Percentiles rank a stretch among this genome's conserved stretches.
Evolutionary conservation across 1,140 invertebrate genomes (phyloP).

Genomic region (Caenorhabditis briggsae): DNA sequence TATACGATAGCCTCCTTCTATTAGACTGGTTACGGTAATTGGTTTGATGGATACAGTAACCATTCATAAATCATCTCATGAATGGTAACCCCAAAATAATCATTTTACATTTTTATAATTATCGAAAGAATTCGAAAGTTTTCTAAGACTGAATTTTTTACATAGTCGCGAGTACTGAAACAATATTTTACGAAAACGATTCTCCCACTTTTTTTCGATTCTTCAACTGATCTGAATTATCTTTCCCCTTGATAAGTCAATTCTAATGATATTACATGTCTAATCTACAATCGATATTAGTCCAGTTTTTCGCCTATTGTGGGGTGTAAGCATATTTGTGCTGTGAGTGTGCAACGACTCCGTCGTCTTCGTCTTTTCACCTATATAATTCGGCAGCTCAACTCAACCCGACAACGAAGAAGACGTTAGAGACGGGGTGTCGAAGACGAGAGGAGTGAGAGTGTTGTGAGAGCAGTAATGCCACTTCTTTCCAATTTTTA

Average conservation of each 20-base stretch:
- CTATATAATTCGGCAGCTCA: slow-evolving; percentile 32
- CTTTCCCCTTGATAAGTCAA: slow-evolving; percentile 16
- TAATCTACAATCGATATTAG: slow-evolving; percentile 53
- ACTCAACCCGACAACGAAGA: slow-evolving; percentile 3
- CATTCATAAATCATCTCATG: no score
- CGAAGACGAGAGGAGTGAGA: background rate
- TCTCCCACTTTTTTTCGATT: background rate
- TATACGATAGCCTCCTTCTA: no score
- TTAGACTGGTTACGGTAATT: no score
- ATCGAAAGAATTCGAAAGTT: no score
- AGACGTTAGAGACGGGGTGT: slow-evolving; percentile 32
- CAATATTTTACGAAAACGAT: background rate
- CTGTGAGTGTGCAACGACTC: background rate
- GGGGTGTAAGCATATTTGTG: slow-evolving; percentile 29
- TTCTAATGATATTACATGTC: slow-evolving; percentile 26
- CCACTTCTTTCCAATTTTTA: slow-evolving; percentile 43
- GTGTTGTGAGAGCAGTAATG: slow-evolving; percentile 27
- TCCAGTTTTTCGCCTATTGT: slow-evolving; percentile 39
- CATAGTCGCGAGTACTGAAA: background rate
- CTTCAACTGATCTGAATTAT: background rate
- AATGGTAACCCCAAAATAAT: no score
- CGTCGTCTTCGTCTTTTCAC: slow-evolving; percentile 50
- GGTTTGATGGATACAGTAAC: no score
- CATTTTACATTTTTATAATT: no score
- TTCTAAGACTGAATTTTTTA: no score